Evolutionary conservation across 2,888 invertebrate genomes (phyloP).

Genomic region (Clivina fossor): DNA sequence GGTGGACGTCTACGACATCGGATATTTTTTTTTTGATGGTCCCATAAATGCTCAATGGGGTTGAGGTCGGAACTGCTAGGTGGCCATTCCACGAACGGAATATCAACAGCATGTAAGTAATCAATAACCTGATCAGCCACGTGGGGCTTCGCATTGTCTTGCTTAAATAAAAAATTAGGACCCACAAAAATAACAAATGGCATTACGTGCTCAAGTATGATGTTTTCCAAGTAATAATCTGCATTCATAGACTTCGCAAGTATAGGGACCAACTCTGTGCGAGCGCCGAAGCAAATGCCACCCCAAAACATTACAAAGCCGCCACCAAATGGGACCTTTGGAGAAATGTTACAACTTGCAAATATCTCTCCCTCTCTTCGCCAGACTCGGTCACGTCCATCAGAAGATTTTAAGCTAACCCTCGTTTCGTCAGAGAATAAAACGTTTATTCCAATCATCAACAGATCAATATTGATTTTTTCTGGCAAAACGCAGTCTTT

Average conservation of each 20-base stretch:
- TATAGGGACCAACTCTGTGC: slow-evolving; percentile 1
- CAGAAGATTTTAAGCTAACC: slow-evolving; percentile 12
- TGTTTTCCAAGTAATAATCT: not conserved
- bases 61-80: no score
- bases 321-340: slow-evolving; percentile 16
- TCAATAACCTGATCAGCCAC: no score
- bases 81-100: no score
- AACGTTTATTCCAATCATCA: no score
- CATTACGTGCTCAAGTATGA: slow-evolving; percentile 10
- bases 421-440: no score
- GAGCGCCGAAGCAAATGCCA: slow-evolving; percentile 10
- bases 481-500: no score
- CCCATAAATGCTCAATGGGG: no score
- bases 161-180: slow-evolving; percentile 12
- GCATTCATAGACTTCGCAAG: not conserved
- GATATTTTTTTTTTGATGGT: no score
- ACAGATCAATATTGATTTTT: no score
- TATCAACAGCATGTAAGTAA: no score
- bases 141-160: slow-evolving; percentile 13
- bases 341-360: slow-evolving; percentile 20
- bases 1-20: no score
- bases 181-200: slow-evolving; percentile 3
- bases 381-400: no score
- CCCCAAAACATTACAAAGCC: slow-evolving; percentile 26
- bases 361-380: slow-evolving; percentile 19